Base-by-base conservation (phyloP, 35 echinoderm and acorn worm genomes). In the Eucidaris tribuloides region DNA sequence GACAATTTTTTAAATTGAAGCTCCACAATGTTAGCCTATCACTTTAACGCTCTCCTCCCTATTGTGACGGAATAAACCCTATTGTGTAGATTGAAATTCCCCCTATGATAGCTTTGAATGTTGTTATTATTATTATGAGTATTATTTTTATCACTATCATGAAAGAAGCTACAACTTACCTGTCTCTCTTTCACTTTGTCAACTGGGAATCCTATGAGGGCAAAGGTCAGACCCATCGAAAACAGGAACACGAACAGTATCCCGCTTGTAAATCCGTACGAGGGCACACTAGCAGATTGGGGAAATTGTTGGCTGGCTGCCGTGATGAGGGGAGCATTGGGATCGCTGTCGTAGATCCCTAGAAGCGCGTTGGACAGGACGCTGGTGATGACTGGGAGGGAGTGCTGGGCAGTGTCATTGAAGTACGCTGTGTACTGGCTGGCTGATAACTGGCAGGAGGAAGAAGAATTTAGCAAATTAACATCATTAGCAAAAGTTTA, bases 351-450 rank as follows among this genome's bases (percentile, higher is more conserved):
- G 9, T 72, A 27, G 35, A 82, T 7, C 2, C 61, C 45, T 6
- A 82, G 79, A 4, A 92, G 42, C 31, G 79, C 62, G 28, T 82
- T 92, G 22, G 33, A 71, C 39, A 92, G 52, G 50, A 87, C 62
- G 45, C 58, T 86, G 37, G 87, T 32, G 28, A 74, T 9, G 22
- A 87, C 35, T 18, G 90, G 90, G 9, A 92, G 54, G 3, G 90
- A 79, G 41, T 92, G 90, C 43, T 41, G 36, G 42, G 90, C 78
- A 0, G 90, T 87, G 65, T 92, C 90, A 17, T 92, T 92, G 90
- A 82, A 92, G 23, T 62, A 46, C 2, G 79, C 84, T 5, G 74
- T 65, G 45, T 71, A 91, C 23, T 46, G n/a, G 42, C 38, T 28
- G 7, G 43, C 60, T 0, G n/a, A n/a, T n/a, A n/a, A n/a, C n/a